Evolutionary conservation across 2,888 invertebrate genomes (phyloP).

Genomic region (Automeris io): DNA sequence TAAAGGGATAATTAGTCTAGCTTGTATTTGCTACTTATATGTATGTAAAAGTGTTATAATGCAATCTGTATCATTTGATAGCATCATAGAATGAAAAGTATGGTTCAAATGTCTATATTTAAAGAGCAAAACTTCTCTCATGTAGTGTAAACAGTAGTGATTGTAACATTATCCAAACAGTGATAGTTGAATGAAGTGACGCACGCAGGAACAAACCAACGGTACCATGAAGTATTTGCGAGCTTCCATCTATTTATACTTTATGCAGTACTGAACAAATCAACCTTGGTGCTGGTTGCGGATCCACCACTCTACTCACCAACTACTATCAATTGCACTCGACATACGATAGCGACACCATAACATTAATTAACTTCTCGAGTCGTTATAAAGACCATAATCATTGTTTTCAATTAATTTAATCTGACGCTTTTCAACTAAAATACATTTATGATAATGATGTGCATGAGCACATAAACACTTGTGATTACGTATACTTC

Average conservation of each 20-base stretch:
- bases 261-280: constrained; percentile 24
- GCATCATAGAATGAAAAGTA: too few relatives aligned
- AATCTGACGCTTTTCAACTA: too few relatives aligned
- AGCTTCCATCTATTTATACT: constrained; percentile 57
- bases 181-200: constrained; percentile 13
- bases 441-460: too few relatives aligned
- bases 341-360: not conserved
- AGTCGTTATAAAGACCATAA: too few relatives aligned
- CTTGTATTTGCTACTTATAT: too few relatives aligned
- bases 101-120: not conserved
- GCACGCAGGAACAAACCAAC: constrained; percentile 22
- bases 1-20: too few relatives aligned
- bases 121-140: not conserved
- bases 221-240: constrained; percentile 40
- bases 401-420: too few relatives aligned
- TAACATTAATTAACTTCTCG: too few relatives aligned
- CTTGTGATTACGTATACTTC: too few relatives aligned
- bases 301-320: constrained; percentile 16
- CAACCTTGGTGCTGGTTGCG: constrained; percentile 48
- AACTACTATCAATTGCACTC: constrained; percentile 9
- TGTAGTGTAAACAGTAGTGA: not conserved
- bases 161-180: not conserved
- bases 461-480: too few relatives aligned
- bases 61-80: too few relatives aligned
- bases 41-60: too few relatives aligned